These are phyloP conservation scores for Tenebrosternarchus preto DNA, from an alignment of 2,113 vertebrate species.

Conservation along the genomic window DNA sequence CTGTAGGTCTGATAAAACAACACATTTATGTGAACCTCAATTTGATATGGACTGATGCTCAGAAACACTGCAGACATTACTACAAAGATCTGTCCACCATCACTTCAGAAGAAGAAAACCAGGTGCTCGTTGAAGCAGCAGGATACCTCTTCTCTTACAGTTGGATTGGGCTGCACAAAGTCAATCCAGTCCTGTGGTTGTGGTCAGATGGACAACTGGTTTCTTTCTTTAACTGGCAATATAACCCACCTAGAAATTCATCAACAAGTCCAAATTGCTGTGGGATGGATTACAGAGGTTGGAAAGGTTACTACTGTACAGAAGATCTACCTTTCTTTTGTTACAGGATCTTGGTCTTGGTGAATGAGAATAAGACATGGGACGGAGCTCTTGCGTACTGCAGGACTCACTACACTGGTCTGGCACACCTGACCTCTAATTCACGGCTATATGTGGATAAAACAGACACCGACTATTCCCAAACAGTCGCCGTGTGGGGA, in stretches of 20 bases:
- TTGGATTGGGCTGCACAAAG: conserved; percentile 37
- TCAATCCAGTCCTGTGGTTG: background rate
- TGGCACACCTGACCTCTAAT: conserved; percentile 11
- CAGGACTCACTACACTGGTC: conserved; percentile 26
- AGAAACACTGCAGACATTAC: conserved; percentile 8
- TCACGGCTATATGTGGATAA: background rate
- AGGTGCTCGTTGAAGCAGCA: background rate
- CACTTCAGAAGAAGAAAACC: background rate
- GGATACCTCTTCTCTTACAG: no score
- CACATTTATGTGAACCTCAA: background rate
- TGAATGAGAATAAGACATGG: conserved; percentile 45
- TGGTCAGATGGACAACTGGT: conserved; percentile 38
- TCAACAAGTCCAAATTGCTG: background rate
- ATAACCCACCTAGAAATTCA: background rate
- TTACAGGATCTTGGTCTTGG: conserved; percentile 14
- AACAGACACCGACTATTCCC: background rate
- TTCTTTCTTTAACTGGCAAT: background rate
- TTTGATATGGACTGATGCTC: conserved; percentile 23
- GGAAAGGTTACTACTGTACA: background rate
- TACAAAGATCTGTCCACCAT: conserved; percentile 30
- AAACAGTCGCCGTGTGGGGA: conserved; percentile 39
- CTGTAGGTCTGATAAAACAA: background rate
- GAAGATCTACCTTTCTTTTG: background rate
- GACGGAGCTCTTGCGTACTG: conserved; percentile 39
- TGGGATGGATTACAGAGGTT: background rate